A percentile compares a stretch with the other conserved stretches of the same genome.
phyloP scores from a whole-genome alignment of 2,888 invertebrate species.

The Drosophila birchii region DNA sequence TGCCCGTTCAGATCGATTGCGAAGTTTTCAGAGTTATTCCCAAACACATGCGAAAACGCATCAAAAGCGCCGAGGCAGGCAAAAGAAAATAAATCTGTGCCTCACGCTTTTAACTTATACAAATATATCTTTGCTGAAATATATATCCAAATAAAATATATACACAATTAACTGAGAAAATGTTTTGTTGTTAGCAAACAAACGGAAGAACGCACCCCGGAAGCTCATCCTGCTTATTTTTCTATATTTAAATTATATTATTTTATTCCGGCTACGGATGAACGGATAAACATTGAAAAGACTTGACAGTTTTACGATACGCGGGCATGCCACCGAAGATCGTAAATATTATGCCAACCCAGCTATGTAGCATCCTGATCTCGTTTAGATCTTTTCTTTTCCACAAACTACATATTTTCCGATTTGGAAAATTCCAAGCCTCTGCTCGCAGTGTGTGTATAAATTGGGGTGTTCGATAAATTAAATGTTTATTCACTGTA shows the following conservation, averaged over 20 bases:
- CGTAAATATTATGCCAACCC: not conserved
- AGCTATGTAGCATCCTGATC: slow-evolving; percentile 2
- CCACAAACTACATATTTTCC: not conserved
- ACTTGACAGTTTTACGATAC: slow-evolving; percentile 26
- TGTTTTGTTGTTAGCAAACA: slow-evolving; percentile 37
- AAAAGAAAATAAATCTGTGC: slow-evolving; percentile 44
- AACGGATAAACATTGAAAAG: slow-evolving; percentile 24
- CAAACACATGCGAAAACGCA: slow-evolving; percentile 82
- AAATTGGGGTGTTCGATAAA: slow-evolving; percentile 9
- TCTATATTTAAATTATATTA: slow-evolving; percentile 16
- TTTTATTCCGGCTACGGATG: slow-evolving; percentile 16
- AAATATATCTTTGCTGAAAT: slow-evolving; percentile 21
- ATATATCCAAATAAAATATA: slow-evolving; percentile 29
- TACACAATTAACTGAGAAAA: slow-evolving; percentile 8
- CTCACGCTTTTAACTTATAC: too few relatives aligned
- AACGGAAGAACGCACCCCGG: slow-evolving; percentile 27
- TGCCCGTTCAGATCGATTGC: slow-evolving; percentile 85
- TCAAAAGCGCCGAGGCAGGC: slow-evolving; percentile 80
- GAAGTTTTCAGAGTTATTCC: slow-evolving; percentile 83
- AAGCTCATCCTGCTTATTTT: slow-evolving; percentile 25
- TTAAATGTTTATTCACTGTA: slow-evolving; percentile 38
- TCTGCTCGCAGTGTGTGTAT: not conserved
- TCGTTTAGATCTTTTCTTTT: not conserved
- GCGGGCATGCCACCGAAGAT: not conserved
- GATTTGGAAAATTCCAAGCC: slow-evolving; percentile 21